phyloP scores from a whole-genome alignment of 2,113 vertebrate genomes.

The Syrmaticus mikado region DNA sequence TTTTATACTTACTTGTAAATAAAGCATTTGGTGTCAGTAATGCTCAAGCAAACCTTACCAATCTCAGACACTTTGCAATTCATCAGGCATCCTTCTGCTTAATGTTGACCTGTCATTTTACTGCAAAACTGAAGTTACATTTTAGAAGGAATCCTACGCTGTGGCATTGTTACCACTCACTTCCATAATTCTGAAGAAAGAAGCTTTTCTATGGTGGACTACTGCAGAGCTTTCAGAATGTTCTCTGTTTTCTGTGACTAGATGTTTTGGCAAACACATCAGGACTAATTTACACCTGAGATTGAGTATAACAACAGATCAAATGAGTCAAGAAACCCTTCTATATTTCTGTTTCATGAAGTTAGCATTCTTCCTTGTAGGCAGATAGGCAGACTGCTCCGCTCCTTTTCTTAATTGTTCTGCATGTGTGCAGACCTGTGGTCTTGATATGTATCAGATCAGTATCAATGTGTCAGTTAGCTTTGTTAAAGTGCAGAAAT shows the following conservation, averaged over 20 bases:
- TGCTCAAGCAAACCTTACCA: background rate
- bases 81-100: background rate
- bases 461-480: background rate
- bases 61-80: background rate
- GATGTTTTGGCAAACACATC: no score
- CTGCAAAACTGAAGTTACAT: background rate
- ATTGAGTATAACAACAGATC: background rate
- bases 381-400: background rate
- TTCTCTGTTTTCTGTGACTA: background rate
- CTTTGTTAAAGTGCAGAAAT: background rate
- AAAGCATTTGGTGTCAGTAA: background rate
- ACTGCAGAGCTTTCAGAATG: background rate
- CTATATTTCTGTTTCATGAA: background rate
- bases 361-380: background rate
- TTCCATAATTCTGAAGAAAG: background rate
- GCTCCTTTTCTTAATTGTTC: background rate
- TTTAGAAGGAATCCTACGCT: background rate
- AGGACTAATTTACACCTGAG: background rate
- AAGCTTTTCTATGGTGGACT: background rate
- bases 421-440: no score
- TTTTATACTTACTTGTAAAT: background rate
- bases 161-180: no score
- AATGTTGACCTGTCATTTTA: background rate
- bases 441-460: background rate
- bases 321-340: background rate